These are phyloP conservation scores for Trichogramma evanescens DNA, from an alignment of 2,888 invertebrate genomes.

Conservation along the genomic window DNA sequence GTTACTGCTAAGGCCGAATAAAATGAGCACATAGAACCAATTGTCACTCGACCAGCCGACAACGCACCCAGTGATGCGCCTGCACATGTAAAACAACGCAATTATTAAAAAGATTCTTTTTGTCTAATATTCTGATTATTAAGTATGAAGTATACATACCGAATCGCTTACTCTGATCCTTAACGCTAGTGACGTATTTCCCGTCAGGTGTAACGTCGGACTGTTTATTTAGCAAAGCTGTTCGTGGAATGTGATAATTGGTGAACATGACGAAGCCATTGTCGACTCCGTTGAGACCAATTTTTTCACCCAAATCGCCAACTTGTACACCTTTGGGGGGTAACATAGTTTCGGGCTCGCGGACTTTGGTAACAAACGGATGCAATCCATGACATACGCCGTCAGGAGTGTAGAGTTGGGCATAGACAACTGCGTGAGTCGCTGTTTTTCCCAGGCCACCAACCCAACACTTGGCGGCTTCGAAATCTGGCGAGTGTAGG, in stretches of 20 bases:
- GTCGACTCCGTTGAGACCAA: conserved; percentile 85
- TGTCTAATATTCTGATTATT: neutral
- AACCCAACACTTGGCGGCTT: conserved; percentile 94
- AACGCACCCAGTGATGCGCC: conserved; percentile 72
- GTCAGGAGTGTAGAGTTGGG: conserved; percentile 76
- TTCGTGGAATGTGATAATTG: conserved; percentile 73
- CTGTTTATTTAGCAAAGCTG: conserved; percentile 72
- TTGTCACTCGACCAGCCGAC: conserved; percentile 75
- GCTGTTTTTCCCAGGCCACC: conserved; percentile 83
- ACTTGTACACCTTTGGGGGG: conserved; percentile 74
- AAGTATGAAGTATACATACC: conserved; percentile 48
- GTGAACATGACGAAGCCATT: conserved; percentile 82
- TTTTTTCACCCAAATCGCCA: conserved; percentile 89
- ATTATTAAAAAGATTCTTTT: neutral
- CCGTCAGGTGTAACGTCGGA: conserved; percentile 83
- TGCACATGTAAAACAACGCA: conserved; percentile 23
- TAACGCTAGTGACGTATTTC: conserved; percentile 70
- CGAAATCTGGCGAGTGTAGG: conserved; percentile 86
- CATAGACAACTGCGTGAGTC: conserved; percentile 82
- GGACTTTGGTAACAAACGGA: conserved; percentile 79
- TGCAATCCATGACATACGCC: conserved; percentile 77
- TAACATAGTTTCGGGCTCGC: conserved; percentile 65
- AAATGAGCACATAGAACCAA: conserved; percentile 55
- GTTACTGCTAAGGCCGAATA: conserved; percentile 68
- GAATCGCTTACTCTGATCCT: conserved; percentile 76